A percentile compares a stretch with the other conserved stretches of the same genome.
These are phyloP conservation scores for Aphelenchoides besseyi DNA, from an alignment of 1,140 invertebrate species.

Conservation along the genomic window DNA sequence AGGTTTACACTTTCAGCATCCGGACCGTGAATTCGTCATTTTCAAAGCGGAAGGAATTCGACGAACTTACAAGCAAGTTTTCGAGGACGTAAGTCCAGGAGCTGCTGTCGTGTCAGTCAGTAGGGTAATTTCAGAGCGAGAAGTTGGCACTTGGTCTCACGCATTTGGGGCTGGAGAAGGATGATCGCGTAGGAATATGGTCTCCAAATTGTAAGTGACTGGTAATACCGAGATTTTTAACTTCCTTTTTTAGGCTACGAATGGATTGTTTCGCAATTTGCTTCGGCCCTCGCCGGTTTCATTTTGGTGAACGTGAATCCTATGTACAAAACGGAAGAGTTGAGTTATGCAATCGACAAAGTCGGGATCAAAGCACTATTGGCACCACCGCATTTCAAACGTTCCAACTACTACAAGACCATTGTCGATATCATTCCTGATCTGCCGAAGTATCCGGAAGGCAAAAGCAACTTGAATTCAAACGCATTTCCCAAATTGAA, in stretches of 20 bases:
- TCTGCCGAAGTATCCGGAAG: slow-evolving; percentile 36
- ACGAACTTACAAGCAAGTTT: slow-evolving; percentile 55
- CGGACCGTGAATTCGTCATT: slow-evolving; percentile 56
- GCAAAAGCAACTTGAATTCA: slow-evolving; percentile 42
- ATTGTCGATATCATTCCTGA: slow-evolving; percentile 56
- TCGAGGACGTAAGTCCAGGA: too few relatives aligned
- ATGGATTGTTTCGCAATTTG: slow-evolving; percentile 78
- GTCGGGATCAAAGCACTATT: slow-evolving; percentile 59
- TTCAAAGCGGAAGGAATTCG: slow-evolving; percentile 55
- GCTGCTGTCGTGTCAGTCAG: too few relatives aligned
- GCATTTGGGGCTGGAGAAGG: slow-evolving; percentile 73
- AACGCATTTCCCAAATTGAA: slow-evolving; percentile 53
- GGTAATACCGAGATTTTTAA: slow-evolving; percentile 66
- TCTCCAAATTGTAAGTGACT: slow-evolving; percentile 79
- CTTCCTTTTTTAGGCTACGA: slow-evolving; percentile 66
- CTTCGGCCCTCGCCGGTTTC: slow-evolving; percentile 76
- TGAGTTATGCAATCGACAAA: slow-evolving; percentile 74
- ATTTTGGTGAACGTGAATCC: slow-evolving; percentile 83
- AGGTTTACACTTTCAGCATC: too few relatives aligned
- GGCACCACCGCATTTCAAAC: slow-evolving; percentile 56
- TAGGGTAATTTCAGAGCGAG: too few relatives aligned
- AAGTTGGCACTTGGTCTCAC: slow-evolving; percentile 76
- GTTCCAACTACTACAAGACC: slow-evolving; percentile 55
- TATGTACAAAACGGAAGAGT: slow-evolving; percentile 73
- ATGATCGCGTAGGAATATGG: slow-evolving; percentile 83